These are phyloP conservation scores for Diachasma alloeum DNA, from an alignment of 1,140 invertebrate species.

Conservation along the genomic window DNA sequence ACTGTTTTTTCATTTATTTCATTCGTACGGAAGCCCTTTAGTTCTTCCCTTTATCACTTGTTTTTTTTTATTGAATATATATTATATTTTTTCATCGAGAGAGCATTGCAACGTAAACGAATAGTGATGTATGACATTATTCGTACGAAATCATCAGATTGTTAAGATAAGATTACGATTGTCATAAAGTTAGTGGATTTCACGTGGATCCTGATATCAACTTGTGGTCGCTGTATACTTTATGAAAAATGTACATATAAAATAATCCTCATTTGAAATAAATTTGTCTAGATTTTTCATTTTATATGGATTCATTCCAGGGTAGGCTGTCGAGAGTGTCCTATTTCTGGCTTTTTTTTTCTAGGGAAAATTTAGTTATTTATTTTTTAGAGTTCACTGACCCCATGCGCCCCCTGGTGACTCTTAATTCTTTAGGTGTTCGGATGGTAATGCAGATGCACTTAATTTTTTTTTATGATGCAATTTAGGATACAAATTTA, in stretches of 20 bases:
- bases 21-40: neutral
- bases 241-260: slow-evolving; percentile 13
- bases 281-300: slow-evolving; percentile 20
- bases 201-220: neutral
- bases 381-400: too few species aligned
- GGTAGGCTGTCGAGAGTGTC: neutral
- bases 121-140: neutral
- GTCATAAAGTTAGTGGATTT: neutral
- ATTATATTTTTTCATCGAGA: neutral
- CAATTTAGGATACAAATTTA: too few species aligned
- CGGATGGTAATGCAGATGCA: too few species aligned
- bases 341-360: neutral
- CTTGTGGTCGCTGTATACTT: slow-evolving; percentile 4
- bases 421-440: too few species aligned
- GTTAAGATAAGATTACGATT: neutral
- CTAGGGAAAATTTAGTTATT: too few species aligned
- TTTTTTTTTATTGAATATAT: neutral
- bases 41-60: neutral
- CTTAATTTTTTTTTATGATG: too few species aligned
- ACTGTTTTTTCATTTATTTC: neutral
- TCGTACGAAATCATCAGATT: neutral
- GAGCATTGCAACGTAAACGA: neutral
- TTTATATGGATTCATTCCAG: slow-evolving; percentile 1
- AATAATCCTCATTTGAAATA: slow-evolving; percentile 9
- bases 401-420: too few species aligned